Percentiles rank a stretch among this genome's conserved stretches.
Evolutionary conservation across 2,113 vertebrate genomes (phyloP).

Genomic region (Craseonycteris thonglongyai): DNA sequence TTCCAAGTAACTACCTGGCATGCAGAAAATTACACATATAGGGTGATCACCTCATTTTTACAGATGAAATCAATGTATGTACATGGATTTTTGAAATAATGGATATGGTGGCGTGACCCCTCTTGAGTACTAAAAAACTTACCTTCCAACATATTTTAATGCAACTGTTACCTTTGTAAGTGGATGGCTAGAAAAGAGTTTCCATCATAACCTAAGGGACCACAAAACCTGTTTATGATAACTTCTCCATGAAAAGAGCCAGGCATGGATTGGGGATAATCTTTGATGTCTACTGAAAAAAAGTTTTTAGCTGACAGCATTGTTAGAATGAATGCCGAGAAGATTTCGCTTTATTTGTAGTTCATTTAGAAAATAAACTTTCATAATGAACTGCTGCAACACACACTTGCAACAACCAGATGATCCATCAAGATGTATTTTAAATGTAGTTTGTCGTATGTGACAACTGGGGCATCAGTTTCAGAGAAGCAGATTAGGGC

Average conservation of each 20-base stretch:
- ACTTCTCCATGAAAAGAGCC: slow-evolving; percentile 78
- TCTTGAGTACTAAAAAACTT: slow-evolving; percentile 77
- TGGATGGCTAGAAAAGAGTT: slow-evolving; percentile 84
- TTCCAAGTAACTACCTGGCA: slow-evolving; percentile 68
- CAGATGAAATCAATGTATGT: slow-evolving; percentile 72
- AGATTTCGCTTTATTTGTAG: slow-evolving; percentile 68
- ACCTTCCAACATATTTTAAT: slow-evolving; percentile 84
- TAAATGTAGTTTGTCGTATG: background rate
- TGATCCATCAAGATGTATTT: slow-evolving; percentile 33
- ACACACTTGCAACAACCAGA: slow-evolving; percentile 15
- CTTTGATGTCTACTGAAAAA: slow-evolving; percentile 75
- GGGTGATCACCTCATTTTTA: slow-evolving; percentile 74
- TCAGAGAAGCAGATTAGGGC: slow-evolving; percentile 51
- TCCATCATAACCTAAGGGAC: slow-evolving; percentile 84
- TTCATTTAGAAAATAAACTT: slow-evolving; percentile 71
- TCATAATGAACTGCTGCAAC: slow-evolving; percentile 58
- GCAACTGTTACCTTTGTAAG: slow-evolving; percentile 86
- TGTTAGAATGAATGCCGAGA: slow-evolving; percentile 59
- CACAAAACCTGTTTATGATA: slow-evolving; percentile 84
- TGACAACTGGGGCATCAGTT: slow-evolving; percentile 46
- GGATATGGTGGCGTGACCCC: slow-evolving; percentile 76
- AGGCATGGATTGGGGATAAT: slow-evolving; percentile 59
- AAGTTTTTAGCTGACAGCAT: slow-evolving; percentile 69
- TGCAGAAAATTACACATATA: slow-evolving; percentile 72
- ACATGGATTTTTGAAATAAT: slow-evolving; percentile 77